Evolutionary conservation across 2,888 invertebrate species (phyloP).

Genomic region (Torymus texanus): DNA sequence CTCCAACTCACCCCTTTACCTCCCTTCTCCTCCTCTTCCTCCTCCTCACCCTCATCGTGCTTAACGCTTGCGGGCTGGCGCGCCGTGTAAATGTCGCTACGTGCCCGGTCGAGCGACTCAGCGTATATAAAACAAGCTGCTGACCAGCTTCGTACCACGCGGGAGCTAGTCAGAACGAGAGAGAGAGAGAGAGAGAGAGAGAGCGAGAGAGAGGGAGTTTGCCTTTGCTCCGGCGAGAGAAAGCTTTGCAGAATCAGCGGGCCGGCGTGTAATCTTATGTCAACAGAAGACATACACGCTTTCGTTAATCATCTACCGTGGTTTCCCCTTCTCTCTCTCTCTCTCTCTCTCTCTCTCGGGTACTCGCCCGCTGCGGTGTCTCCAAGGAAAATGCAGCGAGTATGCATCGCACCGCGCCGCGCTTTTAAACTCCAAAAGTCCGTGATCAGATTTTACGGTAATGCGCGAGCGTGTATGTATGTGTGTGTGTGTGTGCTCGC

Average conservation of each 20-base stretch:
- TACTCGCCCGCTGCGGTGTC: not conserved
- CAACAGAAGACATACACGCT: slow-evolving; percentile 64
- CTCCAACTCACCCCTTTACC: not conserved
- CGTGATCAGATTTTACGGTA: slow-evolving; percentile 51
- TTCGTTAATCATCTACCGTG: slow-evolving; percentile 56
- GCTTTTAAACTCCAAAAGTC: not conserved
- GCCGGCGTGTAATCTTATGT: slow-evolving; percentile 66
- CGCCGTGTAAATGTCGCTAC: slow-evolving; percentile 71
- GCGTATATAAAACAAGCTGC: slow-evolving; percentile 74
- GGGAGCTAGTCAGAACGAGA: too few species aligned
- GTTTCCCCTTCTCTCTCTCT: not conserved
- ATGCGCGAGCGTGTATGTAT: slow-evolving; percentile 7
- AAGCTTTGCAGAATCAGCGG: slow-evolving; percentile 67
- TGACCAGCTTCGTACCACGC: slow-evolving; percentile 67
- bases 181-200: not conserved
- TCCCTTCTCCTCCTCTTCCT: not conserved
- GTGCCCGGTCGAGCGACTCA: slow-evolving; percentile 71
- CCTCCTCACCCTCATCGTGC: not conserved
- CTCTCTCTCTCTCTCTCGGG: too few species aligned
- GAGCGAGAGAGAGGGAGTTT: slow-evolving; percentile 59
- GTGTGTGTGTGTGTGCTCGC: too few species aligned
- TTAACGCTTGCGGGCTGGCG: not conserved
- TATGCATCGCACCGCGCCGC: not conserved
- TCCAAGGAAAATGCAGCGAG: slow-evolving; percentile 45
- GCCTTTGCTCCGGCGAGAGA: slow-evolving; percentile 50